Conservation (phyloP, 1,140 invertebrate genomes). For the Marisa cornuarietis region DNA sequence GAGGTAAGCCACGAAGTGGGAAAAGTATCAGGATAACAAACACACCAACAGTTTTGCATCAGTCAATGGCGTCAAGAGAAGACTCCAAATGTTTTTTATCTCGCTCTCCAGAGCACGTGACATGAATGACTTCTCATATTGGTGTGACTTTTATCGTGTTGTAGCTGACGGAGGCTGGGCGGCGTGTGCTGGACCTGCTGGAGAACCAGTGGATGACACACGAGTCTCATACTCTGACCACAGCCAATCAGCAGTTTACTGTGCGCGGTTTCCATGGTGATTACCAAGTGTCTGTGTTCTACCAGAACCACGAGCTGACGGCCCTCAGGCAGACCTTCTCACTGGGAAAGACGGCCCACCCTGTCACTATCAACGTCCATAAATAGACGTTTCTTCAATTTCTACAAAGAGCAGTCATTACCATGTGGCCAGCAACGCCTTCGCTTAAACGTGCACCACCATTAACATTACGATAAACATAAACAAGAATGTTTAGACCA, state of each 20-base stretch:
- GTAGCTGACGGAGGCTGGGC: constrained; percentile 26
- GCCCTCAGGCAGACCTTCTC: constrained; percentile 17
- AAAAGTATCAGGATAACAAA: not conserved
- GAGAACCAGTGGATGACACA: constrained; percentile 30
- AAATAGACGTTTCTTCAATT: constrained; percentile 5
- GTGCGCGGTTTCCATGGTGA: constrained; percentile 30
- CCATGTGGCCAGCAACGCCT: no score
- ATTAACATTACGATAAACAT: no score
- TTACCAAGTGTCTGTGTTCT: constrained; percentile 13
- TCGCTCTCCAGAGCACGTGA: no score
- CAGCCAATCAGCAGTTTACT: constrained; percentile 7
- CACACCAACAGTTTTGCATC: no score
- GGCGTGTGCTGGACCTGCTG: constrained; percentile 17
- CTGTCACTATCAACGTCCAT: constrained; percentile 6
- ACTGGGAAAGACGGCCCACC: constrained; percentile 2
- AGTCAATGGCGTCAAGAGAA: no score
- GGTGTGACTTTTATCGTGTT: not conserved
- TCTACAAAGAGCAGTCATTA: constrained; percentile 13
- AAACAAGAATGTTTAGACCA: no score
- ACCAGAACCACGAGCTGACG: constrained; percentile 12
- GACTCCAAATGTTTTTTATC: no score
- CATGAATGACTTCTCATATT: no score
- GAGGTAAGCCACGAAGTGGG: not conserved
- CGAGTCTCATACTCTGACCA: constrained; percentile 14
- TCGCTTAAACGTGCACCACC: no score